Base-by-base conservation (phyloP, 2,888 invertebrate genomes). In the Sericinus montela region DNA sequence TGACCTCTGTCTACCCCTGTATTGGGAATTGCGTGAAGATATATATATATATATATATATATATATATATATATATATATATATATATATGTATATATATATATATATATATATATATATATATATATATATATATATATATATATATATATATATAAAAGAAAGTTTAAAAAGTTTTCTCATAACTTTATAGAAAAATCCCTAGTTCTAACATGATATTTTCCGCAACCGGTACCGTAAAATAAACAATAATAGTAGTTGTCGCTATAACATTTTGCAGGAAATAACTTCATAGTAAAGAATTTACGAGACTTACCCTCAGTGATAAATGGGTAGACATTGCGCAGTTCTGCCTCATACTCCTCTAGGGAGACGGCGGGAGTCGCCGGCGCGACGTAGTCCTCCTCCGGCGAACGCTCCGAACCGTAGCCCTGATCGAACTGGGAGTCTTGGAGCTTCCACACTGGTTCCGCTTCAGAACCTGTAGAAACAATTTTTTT, bases 381-480 rank as follows among this genome's bases (percentile, higher is more conserved):
- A 13, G 91, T 91, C 50, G 93, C 80, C 13, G 93, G 91, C 5
- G 93, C 93, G 25, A 93, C 92, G 78, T 91, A 92, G 75, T 94
- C 94, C 57, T 94, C 94, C 75, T 94, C 94, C 1, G 94, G 94
- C 0, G 94, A 94, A 37, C 94, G 84, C 70, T 94, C 94, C 8
- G 93, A 94, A 0, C 93, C 94, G 75, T 94, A 94, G 32, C 94
- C 94, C 70, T 94, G 94, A 76, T 94, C 94, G 69, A 91, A 91
- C 37, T 90, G 87, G 0, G 85, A 87, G 59, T 90, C 90, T 62
- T 90, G 89, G 3, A 89, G 84, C 62, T 89, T 89, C 89, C 89
- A 90, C 34, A 90, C 89, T 1, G 89, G 89, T 51, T 89, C 89
- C 1, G 88, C 85, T 53, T 88, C 80, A 5, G 89, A 90, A 54